phyloP scores from a whole-genome alignment of 2,113 vertebrate genomes.

The Siniperca chuatsi region DNA sequence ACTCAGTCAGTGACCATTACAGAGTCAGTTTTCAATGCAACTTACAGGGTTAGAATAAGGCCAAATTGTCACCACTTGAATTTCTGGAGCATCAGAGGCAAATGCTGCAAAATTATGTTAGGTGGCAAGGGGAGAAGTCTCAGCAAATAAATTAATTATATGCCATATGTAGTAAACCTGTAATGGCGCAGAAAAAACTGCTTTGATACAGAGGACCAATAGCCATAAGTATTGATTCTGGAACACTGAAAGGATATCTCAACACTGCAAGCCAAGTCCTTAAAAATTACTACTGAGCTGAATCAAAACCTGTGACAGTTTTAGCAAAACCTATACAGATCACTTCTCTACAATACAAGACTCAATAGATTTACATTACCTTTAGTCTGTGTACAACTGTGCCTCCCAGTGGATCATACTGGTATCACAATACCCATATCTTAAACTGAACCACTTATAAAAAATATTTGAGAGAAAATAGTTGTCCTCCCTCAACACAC shows the following conservation, averaged over 20 bases:
- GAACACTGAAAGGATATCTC: not conserved
- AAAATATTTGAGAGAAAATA: not conserved
- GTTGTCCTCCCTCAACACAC: not conserved
- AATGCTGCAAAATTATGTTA: not conserved
- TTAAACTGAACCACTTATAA: not conserved
- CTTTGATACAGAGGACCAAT: not conserved
- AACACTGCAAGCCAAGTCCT: not conserved
- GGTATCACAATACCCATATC: slow-evolving; percentile 12
- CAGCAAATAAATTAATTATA: not conserved
- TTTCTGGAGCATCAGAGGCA: not conserved
- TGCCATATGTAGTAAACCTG: not conserved
- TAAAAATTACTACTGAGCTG: not conserved
- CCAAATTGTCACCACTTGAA: not conserved
- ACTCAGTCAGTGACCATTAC: not conserved
- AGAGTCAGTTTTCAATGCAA: not conserved
- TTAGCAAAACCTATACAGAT: not conserved
- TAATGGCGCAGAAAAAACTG: not conserved
- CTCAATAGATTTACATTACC: not conserved
- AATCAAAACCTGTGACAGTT: not conserved
- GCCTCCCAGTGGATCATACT: slow-evolving; percentile 51
- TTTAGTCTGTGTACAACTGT: slow-evolving; percentile 21
- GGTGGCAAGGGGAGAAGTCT: not conserved
- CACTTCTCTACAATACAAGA: not conserved
- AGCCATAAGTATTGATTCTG: not conserved
- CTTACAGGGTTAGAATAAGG: not conserved